Evolutionary conservation across 1,140 invertebrate genomes (phyloP).

Genomic region (Drosophila watanabei): DNA sequence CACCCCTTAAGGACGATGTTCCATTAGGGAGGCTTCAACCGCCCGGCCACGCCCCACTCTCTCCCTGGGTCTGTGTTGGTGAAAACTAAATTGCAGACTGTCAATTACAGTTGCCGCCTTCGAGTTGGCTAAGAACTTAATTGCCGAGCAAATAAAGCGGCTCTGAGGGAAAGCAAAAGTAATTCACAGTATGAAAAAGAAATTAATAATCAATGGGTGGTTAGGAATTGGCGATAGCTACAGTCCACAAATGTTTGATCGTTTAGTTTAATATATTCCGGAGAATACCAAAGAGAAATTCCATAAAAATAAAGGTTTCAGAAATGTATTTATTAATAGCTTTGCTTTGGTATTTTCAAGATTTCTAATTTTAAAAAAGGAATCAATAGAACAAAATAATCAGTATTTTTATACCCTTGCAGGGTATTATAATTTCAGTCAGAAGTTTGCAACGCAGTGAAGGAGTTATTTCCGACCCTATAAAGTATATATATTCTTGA

Average conservation of each 20-base stretch:
- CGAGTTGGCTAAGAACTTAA: constrained; percentile 51
- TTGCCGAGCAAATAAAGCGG: constrained; percentile 46
- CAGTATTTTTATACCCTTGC: neutral
- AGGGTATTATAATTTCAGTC: too few relatives aligned
- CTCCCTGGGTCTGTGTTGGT: constrained; percentile 8
- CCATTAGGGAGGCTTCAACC: constrained; percentile 38
- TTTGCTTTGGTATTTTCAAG: too few relatives aligned
- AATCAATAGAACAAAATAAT: neutral
- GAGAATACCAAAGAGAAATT: neutral
- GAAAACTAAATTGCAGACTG: constrained; percentile 64
- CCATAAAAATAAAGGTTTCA: neutral
- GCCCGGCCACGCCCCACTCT: constrained; percentile 47
- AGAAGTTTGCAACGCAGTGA: too few relatives aligned
- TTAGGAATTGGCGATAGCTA: neutral
- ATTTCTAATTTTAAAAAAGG: neutral
- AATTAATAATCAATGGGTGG: constrained; percentile 68
- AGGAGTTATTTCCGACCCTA: too few relatives aligned
- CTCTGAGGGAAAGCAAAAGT: constrained; percentile 11
- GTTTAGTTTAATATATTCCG: neutral
- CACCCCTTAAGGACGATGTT: constrained; percentile 26
- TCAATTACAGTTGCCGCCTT: constrained; percentile 78
- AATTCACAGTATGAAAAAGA: constrained; percentile 17
- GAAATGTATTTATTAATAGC: neutral
- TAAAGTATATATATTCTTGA: too few relatives aligned
- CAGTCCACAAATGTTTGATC: neutral